Evolutionary conservation across 2,113 vertebrate species (phyloP).

Genomic region (Pelobates fuscus): DNA sequence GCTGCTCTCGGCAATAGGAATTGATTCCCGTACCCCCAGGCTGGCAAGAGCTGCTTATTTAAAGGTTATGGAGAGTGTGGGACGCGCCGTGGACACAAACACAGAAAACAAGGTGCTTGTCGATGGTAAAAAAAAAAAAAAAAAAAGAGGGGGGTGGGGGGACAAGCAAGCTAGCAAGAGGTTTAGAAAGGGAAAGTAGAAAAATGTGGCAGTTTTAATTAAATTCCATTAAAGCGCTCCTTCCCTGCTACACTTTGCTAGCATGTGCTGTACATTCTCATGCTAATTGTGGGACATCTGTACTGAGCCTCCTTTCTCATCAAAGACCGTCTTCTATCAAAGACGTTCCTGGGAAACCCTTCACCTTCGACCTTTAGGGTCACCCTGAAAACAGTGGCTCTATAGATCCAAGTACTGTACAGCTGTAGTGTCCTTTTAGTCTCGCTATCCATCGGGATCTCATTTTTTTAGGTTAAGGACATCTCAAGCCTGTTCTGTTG

Average conservation of each 20-base stretch:
- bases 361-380: conserved; percentile 56
- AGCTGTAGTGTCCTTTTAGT: conserved; percentile 55
- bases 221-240: conserved; percentile 57
- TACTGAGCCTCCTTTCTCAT: conserved; percentile 57
- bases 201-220: conserved; percentile 55
- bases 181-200: conserved; percentile 33
- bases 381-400: conserved; percentile 48
- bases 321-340: conserved; percentile 54
- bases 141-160: neutral
- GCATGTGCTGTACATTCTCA: conserved; percentile 59
- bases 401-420: conserved; percentile 43
- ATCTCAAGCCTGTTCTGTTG: conserved; percentile 23
- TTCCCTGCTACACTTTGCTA: conserved; percentile 46
- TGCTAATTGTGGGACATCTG: conserved; percentile 57
- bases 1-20: neutral
- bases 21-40: neutral
- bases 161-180: conserved; percentile 1
- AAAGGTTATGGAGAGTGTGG: conserved; percentile 13
- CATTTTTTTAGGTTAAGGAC: conserved; percentile 21
- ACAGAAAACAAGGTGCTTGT: conserved; percentile 7
- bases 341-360: conserved; percentile 61
- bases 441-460: conserved; percentile 37
- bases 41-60: neutral
- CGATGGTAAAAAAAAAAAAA: no score
- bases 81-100: neutral